phyloP scores from a whole-genome alignment of 1,140 invertebrate species.

The Bursaphelenchus mucronatus region DNA sequence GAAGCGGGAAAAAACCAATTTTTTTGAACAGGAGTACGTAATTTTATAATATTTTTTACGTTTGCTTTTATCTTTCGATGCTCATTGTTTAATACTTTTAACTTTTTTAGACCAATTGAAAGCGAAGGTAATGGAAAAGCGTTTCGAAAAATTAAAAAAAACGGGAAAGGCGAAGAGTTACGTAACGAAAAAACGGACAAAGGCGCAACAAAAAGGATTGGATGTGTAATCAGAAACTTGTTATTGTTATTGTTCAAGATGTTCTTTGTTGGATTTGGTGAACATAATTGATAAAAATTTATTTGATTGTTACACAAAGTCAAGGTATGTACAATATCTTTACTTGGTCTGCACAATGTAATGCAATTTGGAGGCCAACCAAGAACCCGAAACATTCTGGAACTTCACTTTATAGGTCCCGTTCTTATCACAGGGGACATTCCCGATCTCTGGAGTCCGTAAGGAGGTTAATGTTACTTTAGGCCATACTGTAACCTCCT shows the following conservation, averaged over 20 bases:
- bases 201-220: slow-evolving; percentile 10
- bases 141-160: slow-evolving; percentile 16
- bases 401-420: slow-evolving; percentile 24
- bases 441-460: slow-evolving; percentile 27
- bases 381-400: slow-evolving; percentile 14
- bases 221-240: background rate
- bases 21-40: slow-evolving; percentile 24
- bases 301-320: too few species aligned
- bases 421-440: slow-evolving; percentile 14
- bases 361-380: slow-evolving; percentile 29
- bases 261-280: too few species aligned
- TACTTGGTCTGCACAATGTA: slow-evolving; percentile 20
- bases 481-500: slow-evolving; percentile 23
- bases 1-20: slow-evolving; percentile 20
- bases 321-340: background rate
- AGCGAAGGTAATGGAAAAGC: slow-evolving; percentile 19
- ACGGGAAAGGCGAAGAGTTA: slow-evolving; percentile 10
- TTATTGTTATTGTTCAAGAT: too few species aligned
- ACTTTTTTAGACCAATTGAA: slow-evolving; percentile 17
- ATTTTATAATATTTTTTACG: background rate
- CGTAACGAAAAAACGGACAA: slow-evolving; percentile 2
- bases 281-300: too few species aligned
- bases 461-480: slow-evolving; percentile 24
- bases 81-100: background rate
- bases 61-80: too few species aligned